Evolutionary conservation across 1,140 invertebrate species (phyloP), one percentile per base, ranked within the genome.

Genomic region (Contarinia nasturtii): DNA sequence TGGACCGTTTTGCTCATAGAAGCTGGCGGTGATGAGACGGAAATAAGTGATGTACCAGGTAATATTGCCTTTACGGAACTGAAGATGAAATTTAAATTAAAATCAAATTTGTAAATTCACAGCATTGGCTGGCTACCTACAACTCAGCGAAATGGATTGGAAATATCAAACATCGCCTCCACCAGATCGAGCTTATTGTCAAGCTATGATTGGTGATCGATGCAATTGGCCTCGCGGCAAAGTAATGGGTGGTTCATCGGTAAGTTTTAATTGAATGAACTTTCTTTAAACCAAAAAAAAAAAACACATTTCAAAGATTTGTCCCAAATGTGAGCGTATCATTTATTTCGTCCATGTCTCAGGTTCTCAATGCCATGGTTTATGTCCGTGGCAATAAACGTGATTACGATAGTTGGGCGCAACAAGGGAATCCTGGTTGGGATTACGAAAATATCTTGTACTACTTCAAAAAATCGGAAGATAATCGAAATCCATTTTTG

Each of bases 391-490:
- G 93, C 19, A 93, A 96, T 57, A 76, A 71, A 43, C 72, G 73
- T 40, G 93, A 98, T 58, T 98, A 91, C 66, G 88, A 98, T 59
- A 69, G 80, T 8, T 97, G 93, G 93, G 82, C 81, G 14, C 64
- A 66, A 7, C 64, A 84, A 42, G 93, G 92, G 0, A 94, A 94
- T 52, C 64, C 70, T 0, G 88, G 89, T 2, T 97, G 93, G 93
- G 80, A 80, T 2, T 96, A 89, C 62, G 71, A 82, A 10, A 77
- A 86, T 46, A 80, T 92, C 2, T 64, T 91, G 17, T 86, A 84
- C 2, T 93, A 91, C 57, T 93, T 93, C 57, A 66, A 81, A 8
- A 92, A 91, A 59, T 86, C 83, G 0, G 87, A 91, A 62, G 83
- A 88, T 59, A 86, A 89, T 54, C 69, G 84, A 7, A 88, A 87